Evolutionary conservation across 2,113 vertebrate species (phyloP).

Genomic region (Parus major): DNA sequence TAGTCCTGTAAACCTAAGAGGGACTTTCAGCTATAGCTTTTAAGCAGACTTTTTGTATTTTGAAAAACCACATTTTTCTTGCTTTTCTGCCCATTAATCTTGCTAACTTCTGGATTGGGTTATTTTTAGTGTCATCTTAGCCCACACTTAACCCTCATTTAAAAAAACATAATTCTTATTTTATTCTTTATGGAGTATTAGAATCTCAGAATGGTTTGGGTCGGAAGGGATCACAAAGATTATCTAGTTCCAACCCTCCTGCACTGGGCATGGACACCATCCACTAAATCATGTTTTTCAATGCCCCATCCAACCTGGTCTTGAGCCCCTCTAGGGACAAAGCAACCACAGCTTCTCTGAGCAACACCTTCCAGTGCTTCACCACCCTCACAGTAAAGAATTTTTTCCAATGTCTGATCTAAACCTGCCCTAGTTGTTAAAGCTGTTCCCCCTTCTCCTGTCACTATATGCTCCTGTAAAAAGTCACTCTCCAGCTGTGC

Average conservation of each 20-base stretch:
- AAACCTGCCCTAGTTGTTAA: neutral
- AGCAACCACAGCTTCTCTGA: neutral
- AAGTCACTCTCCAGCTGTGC: neutral
- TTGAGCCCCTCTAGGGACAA: neutral
- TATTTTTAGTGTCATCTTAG: neutral
- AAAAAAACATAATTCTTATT: neutral
- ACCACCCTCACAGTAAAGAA: neutral
- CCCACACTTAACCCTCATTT: neutral
- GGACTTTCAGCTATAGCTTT: neutral
- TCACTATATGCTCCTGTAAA: neutral
- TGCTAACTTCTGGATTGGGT: neutral
- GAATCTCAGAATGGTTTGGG: neutral
- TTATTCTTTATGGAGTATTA: neutral
- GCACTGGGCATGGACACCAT: neutral
- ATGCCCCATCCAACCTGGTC: neutral
- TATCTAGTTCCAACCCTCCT: rapidly evolving
- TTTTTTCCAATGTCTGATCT: neutral
- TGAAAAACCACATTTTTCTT: neutral
- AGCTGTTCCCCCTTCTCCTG: neutral
- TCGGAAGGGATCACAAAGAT: neutral
- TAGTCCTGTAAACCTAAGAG: neutral
- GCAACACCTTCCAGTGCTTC: neutral
- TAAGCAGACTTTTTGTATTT: neutral
- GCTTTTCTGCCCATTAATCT: neutral
- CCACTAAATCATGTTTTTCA: neutral